phyloP scores from a whole-genome alignment of 2,113 vertebrate species.

The Carassius auratus region DNA sequence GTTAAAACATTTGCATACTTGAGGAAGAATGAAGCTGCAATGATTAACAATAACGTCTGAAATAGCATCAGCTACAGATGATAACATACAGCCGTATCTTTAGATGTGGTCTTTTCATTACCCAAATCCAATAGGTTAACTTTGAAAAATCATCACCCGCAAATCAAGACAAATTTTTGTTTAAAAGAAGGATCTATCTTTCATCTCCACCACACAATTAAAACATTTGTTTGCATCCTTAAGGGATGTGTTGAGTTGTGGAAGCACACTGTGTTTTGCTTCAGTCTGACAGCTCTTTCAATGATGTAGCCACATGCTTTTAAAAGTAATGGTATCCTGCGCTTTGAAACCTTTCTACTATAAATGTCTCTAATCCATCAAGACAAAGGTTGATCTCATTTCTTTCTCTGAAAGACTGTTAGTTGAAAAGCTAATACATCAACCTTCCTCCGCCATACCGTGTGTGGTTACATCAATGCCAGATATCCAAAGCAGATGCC shows the following conservation, averaged over 20 bases:
- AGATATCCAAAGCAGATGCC: constrained; percentile 76
- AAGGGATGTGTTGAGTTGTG: background rate
- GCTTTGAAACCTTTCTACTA: constrained; percentile 38
- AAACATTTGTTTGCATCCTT: background rate
- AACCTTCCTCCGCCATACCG: constrained; percentile 61
- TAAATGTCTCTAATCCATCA: constrained; percentile 46
- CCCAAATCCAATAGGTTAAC: background rate
- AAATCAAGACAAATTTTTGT: constrained; percentile 7
- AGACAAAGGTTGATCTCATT: constrained; percentile 15
- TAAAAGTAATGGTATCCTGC: constrained; percentile 22
- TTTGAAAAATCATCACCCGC: constrained; percentile 29
- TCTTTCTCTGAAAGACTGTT: constrained; percentile 13
- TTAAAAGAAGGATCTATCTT: background rate
- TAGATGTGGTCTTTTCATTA: constrained; percentile 9
- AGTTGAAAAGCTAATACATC: constrained; percentile 23
- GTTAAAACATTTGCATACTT: background rate
- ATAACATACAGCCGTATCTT: background rate
- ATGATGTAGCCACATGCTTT: constrained; percentile 15
- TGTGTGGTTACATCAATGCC: constrained; percentile 64
- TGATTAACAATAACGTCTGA: background rate
- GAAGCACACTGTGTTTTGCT: background rate
- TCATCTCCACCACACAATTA: background rate
- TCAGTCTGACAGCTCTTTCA: background rate
- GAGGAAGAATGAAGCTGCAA: background rate
- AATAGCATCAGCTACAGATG: background rate